A percentile compares a stretch with the other conserved stretches of the same genome.
These are phyloP conservation scores for Epinephelus malabaricus DNA, from an alignment of 2,797 vertebrate species.

Conservation along the genomic window DNA sequence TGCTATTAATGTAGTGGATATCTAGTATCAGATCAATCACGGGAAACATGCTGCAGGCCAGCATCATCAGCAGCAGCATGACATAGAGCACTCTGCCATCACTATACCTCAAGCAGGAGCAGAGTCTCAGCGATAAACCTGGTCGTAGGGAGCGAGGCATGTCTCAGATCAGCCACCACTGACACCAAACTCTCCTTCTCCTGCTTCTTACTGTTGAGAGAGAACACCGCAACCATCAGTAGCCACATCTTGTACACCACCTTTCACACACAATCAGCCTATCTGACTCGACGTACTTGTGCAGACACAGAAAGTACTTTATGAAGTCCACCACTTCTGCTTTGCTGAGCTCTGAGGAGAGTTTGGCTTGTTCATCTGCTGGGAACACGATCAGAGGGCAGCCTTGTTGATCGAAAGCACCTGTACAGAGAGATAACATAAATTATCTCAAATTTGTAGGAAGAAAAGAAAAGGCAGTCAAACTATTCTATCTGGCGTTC, in stretches of 20 bases:
- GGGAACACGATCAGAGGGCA: conserved; percentile 85
- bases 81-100: not conserved
- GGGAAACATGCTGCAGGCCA: not conserved
- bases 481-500: not conserved
- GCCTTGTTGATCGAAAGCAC: conserved; percentile 85
- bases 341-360: conserved; percentile 73
- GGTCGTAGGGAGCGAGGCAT: conserved; percentile 42
- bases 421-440: conserved; percentile 54
- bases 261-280: no score
- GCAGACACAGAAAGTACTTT: conserved; percentile 80
- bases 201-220: conserved; percentile 72
- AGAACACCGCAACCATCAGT: not conserved
- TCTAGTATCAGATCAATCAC: not conserved
- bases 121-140: conserved; percentile 80
- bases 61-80: not conserved
- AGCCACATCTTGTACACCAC: not conserved
- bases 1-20: not conserved
- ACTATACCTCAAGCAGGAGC: conserved; percentile 81
- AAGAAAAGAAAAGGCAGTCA: not conserved
- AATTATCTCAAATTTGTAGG: not conserved
- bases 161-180: conserved; percentile 82
- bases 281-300: conserved; percentile 75
- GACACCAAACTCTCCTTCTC: conserved; percentile 76
- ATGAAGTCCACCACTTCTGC: conserved; percentile 85
- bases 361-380: conserved; percentile 68